Evolutionary conservation across 1,140 invertebrate species (phyloP).

Genomic region (Zaprionus nigranus): DNA sequence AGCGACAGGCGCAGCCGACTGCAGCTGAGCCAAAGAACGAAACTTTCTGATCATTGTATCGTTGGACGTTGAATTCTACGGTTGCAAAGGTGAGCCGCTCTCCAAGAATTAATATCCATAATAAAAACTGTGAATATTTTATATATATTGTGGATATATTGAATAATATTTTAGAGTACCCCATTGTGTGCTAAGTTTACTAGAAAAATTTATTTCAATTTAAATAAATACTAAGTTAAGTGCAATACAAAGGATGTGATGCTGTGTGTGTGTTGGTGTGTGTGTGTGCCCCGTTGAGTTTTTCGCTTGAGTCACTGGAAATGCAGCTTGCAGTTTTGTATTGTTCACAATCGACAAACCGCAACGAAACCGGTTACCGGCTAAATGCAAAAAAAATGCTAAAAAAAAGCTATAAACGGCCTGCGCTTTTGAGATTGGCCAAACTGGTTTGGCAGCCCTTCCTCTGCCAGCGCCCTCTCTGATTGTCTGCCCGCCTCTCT

Average conservation of each 20-base stretch:
- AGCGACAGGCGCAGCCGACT: slow-evolving; percentile 43
- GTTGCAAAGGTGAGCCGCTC: slow-evolving; percentile 84
- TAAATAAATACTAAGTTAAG: slow-evolving; percentile 33
- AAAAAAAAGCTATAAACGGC: slow-evolving; percentile 1
- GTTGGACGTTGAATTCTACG: slow-evolving; percentile 85
- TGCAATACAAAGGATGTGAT: slow-evolving; percentile 23
- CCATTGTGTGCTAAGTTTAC: slow-evolving; percentile 16
- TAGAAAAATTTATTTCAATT: slow-evolving; percentile 25
- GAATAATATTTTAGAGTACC: slow-evolving; percentile 1
- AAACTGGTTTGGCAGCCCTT: slow-evolving; percentile 55
- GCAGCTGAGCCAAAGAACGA: slow-evolving; percentile 75
- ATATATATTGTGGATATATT: slow-evolving; percentile 19
- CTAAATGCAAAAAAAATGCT: slow-evolving; percentile 47
- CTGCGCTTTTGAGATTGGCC: slow-evolving; percentile 24
- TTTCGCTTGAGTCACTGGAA: slow-evolving; percentile 43
- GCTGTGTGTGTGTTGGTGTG: not conserved
- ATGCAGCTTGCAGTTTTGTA: slow-evolving; percentile 57
- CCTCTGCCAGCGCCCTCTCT: slow-evolving; percentile 7
- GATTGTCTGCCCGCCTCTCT: not conserved
- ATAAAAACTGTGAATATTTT: slow-evolving; percentile 35
- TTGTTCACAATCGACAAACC: slow-evolving; percentile 38
- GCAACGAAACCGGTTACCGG: slow-evolving; percentile 76
- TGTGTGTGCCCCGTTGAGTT: slow-evolving; percentile 1
- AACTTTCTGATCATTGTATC: slow-evolving; percentile 84
- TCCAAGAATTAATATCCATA: slow-evolving; percentile 53